Evolutionary conservation across 2,888 invertebrate genomes (phyloP), one percentile per base, ranked within the genome.

Genomic region (Hybos culiciformis): DNA sequence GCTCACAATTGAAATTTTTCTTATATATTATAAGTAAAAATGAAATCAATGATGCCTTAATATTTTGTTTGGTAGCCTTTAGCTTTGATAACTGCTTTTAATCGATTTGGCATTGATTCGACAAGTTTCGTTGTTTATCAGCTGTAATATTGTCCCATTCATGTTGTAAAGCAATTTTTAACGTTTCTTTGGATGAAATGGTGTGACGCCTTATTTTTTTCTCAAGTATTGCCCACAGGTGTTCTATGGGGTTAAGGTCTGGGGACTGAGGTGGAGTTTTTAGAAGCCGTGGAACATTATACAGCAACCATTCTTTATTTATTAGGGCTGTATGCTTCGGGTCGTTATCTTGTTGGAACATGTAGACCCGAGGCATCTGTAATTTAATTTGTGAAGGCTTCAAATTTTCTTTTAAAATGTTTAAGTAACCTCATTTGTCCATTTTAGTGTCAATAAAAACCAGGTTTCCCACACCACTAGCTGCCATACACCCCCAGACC

Each of bases 241-340:
- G 12, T 33, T 32, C 41, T 21, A 41, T 41, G 6, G 33, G 14
- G 23, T 32, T 41, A 20, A 41, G 33, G 12, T 39, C 31, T 29
- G 31, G 39, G 14, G 39, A 14, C 29, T 12, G 39, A 19, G 24
- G 39, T 8, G 29, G 39, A 9, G 18, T 39, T 39, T 26, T 31
- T 9, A 39, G 4, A 4, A 39, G 26, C 9, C 29, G 9, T 21
- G 41, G 33, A 33, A 32, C 32, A 11, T 41, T 41, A 21, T 33
- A 41, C 7, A 24, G 3, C 3, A 39, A 5, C 39, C 39, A 39
- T 12, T 9, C 12, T 9, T 12, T 9, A 5, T 12, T 12, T 26
- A 12, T 26, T 12, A 26, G 26, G 9, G 26, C 26, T 6, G 9
- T 26, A 26, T 34, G 33, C 17, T 32, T 32, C 4, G 32, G 32